Conservation (phyloP, 2,888 invertebrate species). For the Cheilosia urbana region DNA sequence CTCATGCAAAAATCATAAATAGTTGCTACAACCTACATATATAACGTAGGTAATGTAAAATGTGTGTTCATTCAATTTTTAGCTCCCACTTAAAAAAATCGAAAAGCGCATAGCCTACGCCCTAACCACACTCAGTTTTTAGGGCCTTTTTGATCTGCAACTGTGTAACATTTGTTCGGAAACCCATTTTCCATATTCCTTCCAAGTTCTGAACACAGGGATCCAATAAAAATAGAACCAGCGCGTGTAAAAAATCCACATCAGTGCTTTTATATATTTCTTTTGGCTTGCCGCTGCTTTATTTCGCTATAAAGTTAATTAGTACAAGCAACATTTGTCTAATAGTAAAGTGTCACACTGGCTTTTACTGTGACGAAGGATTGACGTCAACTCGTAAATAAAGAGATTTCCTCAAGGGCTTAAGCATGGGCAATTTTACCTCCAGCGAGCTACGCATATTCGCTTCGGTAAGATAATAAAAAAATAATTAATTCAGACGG, state of each 20-base stretch:
- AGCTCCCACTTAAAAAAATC: too few species aligned
- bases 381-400: conserved; percentile 45
- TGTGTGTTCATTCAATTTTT: too few species aligned
- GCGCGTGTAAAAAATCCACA: background rate
- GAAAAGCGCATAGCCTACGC: too few species aligned
- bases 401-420: background rate
- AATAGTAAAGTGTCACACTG: conserved; percentile 15
- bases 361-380: background rate
- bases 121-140: too few species aligned
- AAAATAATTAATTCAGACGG: conserved; percentile 5
- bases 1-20: too few species aligned
- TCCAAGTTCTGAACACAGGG: too few species aligned
- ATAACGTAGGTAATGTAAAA: too few species aligned
- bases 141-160: background rate
- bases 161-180: too few species aligned
- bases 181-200: too few species aligned
- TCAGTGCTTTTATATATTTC: background rate
- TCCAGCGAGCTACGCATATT: background rate
- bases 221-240: background rate
- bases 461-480: conserved; percentile 8
- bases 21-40: too few species aligned
- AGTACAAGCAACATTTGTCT: background rate
- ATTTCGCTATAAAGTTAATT: conserved; percentile 20
- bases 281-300: too few species aligned
- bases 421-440: conserved; percentile 12